Conservation (phyloP, 1,140 invertebrate species). For the Drosophila melanica region DNA sequence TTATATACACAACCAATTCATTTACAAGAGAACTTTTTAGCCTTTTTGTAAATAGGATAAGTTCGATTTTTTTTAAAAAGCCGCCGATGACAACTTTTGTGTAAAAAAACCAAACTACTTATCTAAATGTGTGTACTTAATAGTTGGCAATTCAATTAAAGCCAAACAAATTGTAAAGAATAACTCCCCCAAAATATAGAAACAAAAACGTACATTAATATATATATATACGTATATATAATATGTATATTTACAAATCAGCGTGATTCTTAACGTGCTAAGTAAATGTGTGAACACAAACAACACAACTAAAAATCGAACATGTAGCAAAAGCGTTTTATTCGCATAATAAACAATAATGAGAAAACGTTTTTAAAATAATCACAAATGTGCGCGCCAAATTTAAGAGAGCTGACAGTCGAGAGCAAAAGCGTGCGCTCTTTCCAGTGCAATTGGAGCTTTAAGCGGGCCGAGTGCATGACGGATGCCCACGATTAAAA, state of each 20-base stretch:
- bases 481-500: no score
- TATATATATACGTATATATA: constrained; percentile 48
- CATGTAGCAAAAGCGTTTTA: constrained; percentile 67
- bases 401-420: background rate
- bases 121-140: constrained; percentile 71
- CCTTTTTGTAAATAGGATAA: constrained; percentile 72
- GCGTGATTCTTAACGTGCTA: constrained; percentile 67
- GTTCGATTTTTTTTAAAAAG: constrained; percentile 50
- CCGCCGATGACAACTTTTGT: constrained; percentile 6
- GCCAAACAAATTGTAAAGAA: constrained; percentile 33
- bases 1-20: constrained; percentile 15
- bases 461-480: background rate
- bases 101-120: constrained; percentile 30
- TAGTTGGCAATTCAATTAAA: constrained; percentile 69
- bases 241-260: constrained; percentile 70
- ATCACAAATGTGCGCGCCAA: constrained; percentile 14
- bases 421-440: constrained; percentile 1
- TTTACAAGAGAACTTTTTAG: constrained; percentile 39
- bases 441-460: background rate
- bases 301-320: constrained; percentile 38
- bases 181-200: constrained; percentile 45
- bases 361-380: constrained; percentile 40
- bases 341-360: constrained; percentile 53
- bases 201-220: constrained; percentile 32
- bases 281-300: constrained; percentile 34